These are phyloP conservation scores for Pogonomyrmex californicus DNA, from an alignment of 1,140 invertebrate genomes.

Conservation along the genomic window DNA sequence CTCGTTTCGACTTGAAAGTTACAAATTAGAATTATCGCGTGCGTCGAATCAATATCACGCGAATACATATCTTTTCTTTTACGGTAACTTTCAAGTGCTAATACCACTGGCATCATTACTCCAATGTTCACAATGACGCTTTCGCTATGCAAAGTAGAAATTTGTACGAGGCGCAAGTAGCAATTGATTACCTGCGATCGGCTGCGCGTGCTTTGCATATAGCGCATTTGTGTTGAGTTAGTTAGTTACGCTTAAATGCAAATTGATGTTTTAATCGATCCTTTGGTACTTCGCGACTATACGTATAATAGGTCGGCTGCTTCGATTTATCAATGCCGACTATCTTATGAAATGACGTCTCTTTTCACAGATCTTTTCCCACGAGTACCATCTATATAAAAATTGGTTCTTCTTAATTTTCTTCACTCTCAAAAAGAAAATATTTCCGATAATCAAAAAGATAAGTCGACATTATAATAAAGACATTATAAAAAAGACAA, in stretches of 20 bases:
- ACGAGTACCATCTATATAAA: not conserved
- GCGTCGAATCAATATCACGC: not conserved
- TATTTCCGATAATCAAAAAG: not conserved
- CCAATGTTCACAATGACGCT: conserved; percentile 11
- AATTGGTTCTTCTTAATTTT: not conserved
- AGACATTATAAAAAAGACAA: too few species aligned
- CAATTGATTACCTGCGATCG: conserved; percentile 71
- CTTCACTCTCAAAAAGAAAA: not conserved
- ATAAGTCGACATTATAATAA: not conserved
- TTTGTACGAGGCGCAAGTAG: conserved; percentile 71
- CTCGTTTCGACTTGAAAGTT: not conserved
- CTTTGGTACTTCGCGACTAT: conserved; percentile 72
- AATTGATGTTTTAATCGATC: conserved; percentile 84
- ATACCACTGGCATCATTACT: not conserved
- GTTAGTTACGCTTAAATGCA: conserved; percentile 87
- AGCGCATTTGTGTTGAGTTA: conserved; percentile 83
- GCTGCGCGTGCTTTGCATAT: conserved; percentile 80
- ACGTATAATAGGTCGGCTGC: conserved; percentile 37
- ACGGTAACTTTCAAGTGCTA: conserved; percentile 28
- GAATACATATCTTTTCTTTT: conserved; percentile 4
- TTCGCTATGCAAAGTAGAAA: conserved; percentile 70
- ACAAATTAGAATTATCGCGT: conserved; percentile 6
- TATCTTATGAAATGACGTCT: conserved; percentile 48
- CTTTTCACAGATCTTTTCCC: not conserved
- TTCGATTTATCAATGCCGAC: conserved; percentile 65